Base-by-base conservation (phyloP, 2,888 invertebrate species). In the Plebejus melissa region DNA sequence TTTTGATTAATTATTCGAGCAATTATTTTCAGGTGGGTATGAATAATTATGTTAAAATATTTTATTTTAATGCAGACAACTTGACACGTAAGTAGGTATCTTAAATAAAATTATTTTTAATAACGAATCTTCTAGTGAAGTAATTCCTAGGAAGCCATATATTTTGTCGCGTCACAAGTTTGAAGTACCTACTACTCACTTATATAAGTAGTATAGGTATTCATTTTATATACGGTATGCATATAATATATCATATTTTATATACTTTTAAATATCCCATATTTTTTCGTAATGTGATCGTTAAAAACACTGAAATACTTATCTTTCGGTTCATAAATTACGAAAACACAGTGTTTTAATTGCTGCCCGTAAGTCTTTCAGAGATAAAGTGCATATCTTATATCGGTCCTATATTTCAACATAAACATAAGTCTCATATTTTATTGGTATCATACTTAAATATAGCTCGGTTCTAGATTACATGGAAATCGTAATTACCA, bases 301-400 rank as follows among this genome's bases (percentile, higher is more conserved):
- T 65, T 65, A 36, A 65, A 65, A 65, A 65, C 16, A 5, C 65
- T 65, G 65, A 65, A 65, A 65, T 65, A 36, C 65, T 65, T 65
- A 65, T 65, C 65, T 65, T 65, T 16, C 65, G 65, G 65, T 65
- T 65, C 65, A 65, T 65, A 36, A 65, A 65, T 65, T 65, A 32
- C 65, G 32, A 13, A 65, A 36, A 65, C 16, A 36, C 28, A 32
- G 13, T 65, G 65, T 65, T 65, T 65, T 65, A 36, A 65, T 65
- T 65, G 65, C 65, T 65, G 60, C 11, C 60, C 65, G 65, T 65
- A 65, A 65, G 65, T 65, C 32, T 65, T 32, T 32, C 2, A 65
- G 36, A 32, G 65, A 65, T 65, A 65, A 65, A 65, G 65, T 65
- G 32, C 32, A 32, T 65, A 65, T 65, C 65, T 65, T 65, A 65